A percentile compares a stretch with the other conserved stretches of the same genome.
phyloP scores from a whole-genome alignment of 2,113 vertebrate genomes.

The Pomatorhinus ruficollis region DNA sequence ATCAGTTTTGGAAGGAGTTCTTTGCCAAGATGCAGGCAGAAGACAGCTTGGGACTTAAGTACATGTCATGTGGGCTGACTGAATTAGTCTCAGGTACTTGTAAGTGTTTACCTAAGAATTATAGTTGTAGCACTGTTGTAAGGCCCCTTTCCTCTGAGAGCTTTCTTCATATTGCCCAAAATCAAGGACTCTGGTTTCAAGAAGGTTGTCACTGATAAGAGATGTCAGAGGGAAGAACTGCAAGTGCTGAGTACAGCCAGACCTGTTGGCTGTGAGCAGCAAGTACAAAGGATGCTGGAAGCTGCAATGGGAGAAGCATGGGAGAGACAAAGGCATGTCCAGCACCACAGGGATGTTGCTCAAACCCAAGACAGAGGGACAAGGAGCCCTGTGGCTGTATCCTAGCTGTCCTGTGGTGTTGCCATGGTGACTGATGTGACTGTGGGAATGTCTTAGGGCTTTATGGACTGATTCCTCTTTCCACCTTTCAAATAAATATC shows the following conservation, averaged over 20 bases:
- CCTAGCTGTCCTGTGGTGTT: neutral
- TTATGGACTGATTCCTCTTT: neutral
- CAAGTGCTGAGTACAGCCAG: neutral
- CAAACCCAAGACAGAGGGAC: neutral
- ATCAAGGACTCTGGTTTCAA: neutral
- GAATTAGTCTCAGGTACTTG: neutral
- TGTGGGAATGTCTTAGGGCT: neutral
- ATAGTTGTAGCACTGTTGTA: neutral
- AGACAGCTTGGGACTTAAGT: neutral
- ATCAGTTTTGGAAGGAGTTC: neutral
- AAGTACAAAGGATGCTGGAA: neutral
- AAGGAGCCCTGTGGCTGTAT: neutral
- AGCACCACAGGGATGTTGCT: neutral
- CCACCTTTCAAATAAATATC: neutral
- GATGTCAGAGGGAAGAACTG: neutral
- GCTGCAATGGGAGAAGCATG: rapidly evolving
- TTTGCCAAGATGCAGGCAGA: neutral
- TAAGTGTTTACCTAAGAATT: neutral
- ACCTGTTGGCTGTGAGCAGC: neutral
- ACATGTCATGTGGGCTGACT: neutral
- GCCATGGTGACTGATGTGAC: neutral
- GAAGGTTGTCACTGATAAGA: neutral
- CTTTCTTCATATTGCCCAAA: neutral
- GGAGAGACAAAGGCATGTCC: neutral
- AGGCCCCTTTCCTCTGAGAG: neutral